Conservation (phyloP, 2,113 vertebrate genomes). For the Rhipidura dahli region DNA sequence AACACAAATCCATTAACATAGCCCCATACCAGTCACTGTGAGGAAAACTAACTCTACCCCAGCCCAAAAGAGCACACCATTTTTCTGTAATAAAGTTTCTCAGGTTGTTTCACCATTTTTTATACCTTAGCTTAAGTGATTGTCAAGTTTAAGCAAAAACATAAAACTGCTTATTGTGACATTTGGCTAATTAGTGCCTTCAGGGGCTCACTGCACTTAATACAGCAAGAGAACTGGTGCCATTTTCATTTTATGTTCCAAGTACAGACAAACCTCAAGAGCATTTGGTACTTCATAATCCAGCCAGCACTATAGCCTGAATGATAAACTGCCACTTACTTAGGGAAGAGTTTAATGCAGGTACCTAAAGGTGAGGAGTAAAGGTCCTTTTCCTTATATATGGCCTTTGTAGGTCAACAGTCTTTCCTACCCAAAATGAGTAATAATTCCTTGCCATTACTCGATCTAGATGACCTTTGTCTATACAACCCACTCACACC, state of each 20-base stretch:
- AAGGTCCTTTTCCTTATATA: neutral
- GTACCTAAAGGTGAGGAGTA: neutral
- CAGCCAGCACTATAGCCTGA: neutral
- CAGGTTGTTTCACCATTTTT: neutral
- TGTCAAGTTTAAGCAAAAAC: conserved; percentile 3
- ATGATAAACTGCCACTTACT: neutral
- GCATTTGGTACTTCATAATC: conserved; percentile 1
- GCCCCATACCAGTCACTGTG: too few relatives aligned
- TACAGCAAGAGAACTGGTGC: neutral
- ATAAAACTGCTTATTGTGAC: conserved; percentile 29
- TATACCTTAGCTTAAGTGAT: neutral
- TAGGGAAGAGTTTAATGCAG: neutral
- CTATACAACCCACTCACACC: neutral
- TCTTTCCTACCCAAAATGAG: neutral
- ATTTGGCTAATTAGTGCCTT: conserved; percentile 41
- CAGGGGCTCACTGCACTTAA: neutral
- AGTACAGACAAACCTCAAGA: neutral
- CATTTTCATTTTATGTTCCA: conserved; percentile 38
- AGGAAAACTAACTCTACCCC: neutral
- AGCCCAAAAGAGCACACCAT: neutral
- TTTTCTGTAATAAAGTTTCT: neutral
- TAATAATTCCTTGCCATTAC: neutral
- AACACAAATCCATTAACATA: neutral
- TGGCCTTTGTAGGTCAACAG: neutral
- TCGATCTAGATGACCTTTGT: neutral